Conservation (phyloP, 2,113 vertebrate species). For the Dasypus novemcinctus region DNA sequence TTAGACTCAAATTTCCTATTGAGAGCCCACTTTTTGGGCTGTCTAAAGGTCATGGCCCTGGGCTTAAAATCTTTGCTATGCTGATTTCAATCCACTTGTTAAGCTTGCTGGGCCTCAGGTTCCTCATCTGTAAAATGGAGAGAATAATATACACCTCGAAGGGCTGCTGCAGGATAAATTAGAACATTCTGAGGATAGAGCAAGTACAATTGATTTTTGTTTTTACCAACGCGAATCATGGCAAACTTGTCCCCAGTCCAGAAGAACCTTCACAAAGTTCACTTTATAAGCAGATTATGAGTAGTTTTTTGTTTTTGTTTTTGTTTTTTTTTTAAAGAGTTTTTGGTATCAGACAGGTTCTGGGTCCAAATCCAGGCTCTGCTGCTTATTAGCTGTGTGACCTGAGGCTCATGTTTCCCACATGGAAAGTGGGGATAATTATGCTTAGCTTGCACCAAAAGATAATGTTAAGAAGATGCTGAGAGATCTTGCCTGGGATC, state of each 20-base stretch:
- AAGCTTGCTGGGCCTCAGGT: neutral
- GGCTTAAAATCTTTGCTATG: neutral
- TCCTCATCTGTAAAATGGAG: neutral
- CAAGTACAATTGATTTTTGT: neutral
- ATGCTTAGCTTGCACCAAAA: neutral
- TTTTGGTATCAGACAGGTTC: neutral
- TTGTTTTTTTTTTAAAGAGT: too few relatives aligned
- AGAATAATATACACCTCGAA: neutral
- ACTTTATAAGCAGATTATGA: neutral
- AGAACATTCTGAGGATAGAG: neutral
- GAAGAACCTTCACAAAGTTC: neutral
- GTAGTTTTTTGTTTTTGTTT: neutral
- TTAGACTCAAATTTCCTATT: neutral
- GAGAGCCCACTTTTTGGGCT: neutral
- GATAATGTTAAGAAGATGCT: too few relatives aligned
- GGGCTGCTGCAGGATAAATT: neutral
- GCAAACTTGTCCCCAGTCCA: neutral
- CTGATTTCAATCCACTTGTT: slow-evolving; percentile 10
- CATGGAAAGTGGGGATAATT: neutral
- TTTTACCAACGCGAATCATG: accelerated
- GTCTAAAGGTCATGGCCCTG: neutral
- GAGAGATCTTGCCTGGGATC: neutral
- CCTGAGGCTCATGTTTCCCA: neutral
- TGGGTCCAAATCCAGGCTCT: neutral
- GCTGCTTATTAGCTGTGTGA: neutral